phyloP scores from a whole-genome alignment of 2,797 vertebrate species.

The Choloepus didactylus region DNA sequence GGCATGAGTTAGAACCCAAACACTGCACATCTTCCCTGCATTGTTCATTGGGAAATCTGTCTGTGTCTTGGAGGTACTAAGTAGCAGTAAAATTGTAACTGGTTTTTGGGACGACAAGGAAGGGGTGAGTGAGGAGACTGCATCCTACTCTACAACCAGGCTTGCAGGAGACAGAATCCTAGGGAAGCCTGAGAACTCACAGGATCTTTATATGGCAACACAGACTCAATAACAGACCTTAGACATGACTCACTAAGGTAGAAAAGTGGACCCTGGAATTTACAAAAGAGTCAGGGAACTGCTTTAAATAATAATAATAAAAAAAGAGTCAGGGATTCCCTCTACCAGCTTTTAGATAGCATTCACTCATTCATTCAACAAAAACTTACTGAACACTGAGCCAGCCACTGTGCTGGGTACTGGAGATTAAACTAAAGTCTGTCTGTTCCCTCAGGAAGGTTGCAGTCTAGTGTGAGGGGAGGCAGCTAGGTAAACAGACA shows the following conservation, averaged over 20 bases:
- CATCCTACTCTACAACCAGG: background rate
- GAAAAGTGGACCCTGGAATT: constrained; percentile 43
- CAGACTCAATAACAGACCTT: background rate
- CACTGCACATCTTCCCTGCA: background rate
- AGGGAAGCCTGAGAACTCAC: background rate
- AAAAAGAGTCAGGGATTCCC: background rate
- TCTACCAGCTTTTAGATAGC: constrained; percentile 29
- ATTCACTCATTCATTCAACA: constrained; percentile 24
- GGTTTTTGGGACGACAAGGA: background rate
- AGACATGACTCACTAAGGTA: background rate
- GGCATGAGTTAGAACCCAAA: background rate
- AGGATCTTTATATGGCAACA: background rate
- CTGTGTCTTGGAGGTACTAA: constrained; percentile 47
- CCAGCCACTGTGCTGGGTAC: background rate
- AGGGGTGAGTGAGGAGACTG: background rate
- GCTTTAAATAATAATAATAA: no score
- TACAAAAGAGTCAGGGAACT: constrained; percentile 44
- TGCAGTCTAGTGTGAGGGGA: background rate
- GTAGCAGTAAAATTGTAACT: constrained; percentile 44
- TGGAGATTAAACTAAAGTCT: background rate
- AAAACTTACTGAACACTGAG: constrained; percentile 8
- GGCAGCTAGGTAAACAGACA: background rate
- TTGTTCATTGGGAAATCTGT: background rate
- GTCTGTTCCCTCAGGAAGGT: background rate
- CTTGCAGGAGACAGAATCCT: background rate